Percentiles rank a stretch among this genome's conserved stretches.
Conservation (phyloP, 2,888 invertebrate genomes). For the Drosophila niveifrons region DNA sequence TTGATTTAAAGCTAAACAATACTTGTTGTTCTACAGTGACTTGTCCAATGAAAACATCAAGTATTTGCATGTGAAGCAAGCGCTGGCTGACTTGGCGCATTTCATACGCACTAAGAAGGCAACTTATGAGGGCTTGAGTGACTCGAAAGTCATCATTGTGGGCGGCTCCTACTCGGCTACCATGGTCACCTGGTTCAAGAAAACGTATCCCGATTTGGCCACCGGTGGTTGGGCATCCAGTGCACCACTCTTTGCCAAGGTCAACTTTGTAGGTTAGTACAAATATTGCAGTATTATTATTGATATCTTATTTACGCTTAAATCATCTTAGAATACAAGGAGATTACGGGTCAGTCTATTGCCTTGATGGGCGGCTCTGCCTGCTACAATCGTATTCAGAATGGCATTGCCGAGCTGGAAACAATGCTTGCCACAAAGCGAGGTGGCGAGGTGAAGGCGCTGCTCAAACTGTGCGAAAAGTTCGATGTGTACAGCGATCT, state of each 20-base stretch:
- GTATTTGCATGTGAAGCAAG: slow-evolving; percentile 88
- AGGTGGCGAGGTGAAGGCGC: slow-evolving; percentile 72
- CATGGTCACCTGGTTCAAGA: slow-evolving; percentile 89
- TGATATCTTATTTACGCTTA: neutral
- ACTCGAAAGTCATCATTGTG: slow-evolving; percentile 86
- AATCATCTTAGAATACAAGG: slow-evolving; percentile 83
- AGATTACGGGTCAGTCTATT: slow-evolving; percentile 83
- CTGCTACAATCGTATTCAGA: slow-evolving; percentile 82
- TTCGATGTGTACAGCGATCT: slow-evolving; percentile 80
- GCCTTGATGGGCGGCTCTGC: slow-evolving; percentile 76
- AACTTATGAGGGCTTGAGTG: slow-evolving; percentile 75
- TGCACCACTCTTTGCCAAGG: slow-evolving; percentile 88
- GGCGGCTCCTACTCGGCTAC: slow-evolving; percentile 90
- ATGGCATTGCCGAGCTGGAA: slow-evolving; percentile 81
- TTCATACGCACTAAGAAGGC: slow-evolving; percentile 87
- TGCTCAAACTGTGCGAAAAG: slow-evolving; percentile 80
- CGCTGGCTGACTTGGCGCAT: slow-evolving; percentile 89
- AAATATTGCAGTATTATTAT: neutral
- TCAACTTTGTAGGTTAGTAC: slow-evolving; percentile 86
- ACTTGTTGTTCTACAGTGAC: slow-evolving; percentile 83
- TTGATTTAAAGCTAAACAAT: neutral
- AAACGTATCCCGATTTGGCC: slow-evolving; percentile 88
- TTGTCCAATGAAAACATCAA: slow-evolving; percentile 87
- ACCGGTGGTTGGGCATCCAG: slow-evolving; percentile 88
- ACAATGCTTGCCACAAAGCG: slow-evolving; percentile 72